Evolutionary conservation across 1,140 invertebrate genomes (phyloP).

Genomic region (Zophobas atratus): DNA sequence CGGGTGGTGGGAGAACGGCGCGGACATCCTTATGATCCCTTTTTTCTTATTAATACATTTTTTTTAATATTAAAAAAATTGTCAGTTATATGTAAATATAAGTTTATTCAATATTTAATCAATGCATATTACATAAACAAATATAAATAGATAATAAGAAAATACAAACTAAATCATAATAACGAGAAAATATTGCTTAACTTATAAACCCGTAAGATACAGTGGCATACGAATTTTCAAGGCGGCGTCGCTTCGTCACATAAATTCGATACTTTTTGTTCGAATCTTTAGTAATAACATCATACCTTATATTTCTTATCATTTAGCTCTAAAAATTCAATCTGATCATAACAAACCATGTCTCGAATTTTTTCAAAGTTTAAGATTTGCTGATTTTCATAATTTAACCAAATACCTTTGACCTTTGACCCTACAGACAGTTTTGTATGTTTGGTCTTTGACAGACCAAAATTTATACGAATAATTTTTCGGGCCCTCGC

Average conservation of each 20-base stretch:
- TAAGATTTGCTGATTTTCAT: too few species aligned
- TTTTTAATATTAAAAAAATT: too few species aligned
- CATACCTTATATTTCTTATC: neutral
- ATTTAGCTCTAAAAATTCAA: neutral
- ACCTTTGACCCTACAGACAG: neutral
- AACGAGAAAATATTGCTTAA: neutral
- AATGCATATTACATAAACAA: neutral
- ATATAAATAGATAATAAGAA: neutral
- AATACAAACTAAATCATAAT: neutral
- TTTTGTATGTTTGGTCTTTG: neutral
- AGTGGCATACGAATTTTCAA: neutral
- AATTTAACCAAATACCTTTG: too few species aligned
- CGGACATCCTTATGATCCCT: too few species aligned
- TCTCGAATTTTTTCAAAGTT: too few species aligned
- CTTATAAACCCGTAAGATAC: neutral
- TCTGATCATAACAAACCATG: too few species aligned
- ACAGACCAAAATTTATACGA: conserved; percentile 25
- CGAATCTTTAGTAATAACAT: neutral
- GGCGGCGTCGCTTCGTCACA: neutral
- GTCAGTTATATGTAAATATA: too few species aligned
- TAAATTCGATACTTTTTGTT: neutral
- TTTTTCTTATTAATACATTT: too few species aligned
- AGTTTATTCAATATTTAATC: neutral
- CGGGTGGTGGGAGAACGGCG: too few species aligned
- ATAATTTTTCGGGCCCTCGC: conserved; percentile 53